A percentile compares a stretch with the other conserved stretches of the same genome.
phyloP scores from a whole-genome alignment of 2,888 invertebrate species.

The Agrotis exclamationis region DNA sequence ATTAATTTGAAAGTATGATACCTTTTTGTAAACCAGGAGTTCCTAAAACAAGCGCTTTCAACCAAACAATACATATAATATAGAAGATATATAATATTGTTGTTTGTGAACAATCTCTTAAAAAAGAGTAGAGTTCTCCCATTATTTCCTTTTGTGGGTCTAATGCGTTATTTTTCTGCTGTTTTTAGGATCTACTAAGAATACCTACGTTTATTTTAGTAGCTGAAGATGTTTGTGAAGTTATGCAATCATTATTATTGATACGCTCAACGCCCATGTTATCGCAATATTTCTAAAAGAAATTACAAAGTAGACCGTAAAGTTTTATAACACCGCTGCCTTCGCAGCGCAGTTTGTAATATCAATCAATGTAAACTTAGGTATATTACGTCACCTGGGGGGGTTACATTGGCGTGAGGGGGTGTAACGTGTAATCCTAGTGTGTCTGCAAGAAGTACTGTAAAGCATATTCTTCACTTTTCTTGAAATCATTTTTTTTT shows the following conservation, averaged over 20 bases:
- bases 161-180: neutral
- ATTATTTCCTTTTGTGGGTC: neutral
- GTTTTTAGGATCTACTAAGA: neutral
- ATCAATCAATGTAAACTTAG: neutral
- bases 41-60: too few species aligned
- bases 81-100: too few species aligned
- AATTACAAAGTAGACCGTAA: conserved; percentile 34
- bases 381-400: neutral
- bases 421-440: neutral
- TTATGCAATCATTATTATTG: conserved; percentile 4
- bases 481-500: neutral
- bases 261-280: conserved; percentile 9
- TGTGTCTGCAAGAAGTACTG: neutral
- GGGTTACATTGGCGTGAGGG: neutral
- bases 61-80: too few species aligned
- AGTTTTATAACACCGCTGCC: conserved; percentile 8
- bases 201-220: neutral
- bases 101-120: neutral
- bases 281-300: conserved; percentile 37
- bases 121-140: neutral
- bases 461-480: neutral
- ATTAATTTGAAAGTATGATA: too few species aligned
- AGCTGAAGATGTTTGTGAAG: neutral
- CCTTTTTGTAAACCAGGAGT: too few species aligned
- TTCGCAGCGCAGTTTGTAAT: conserved; percentile 1